phyloP scores from a whole-genome alignment of 2,888 invertebrate species.

The Polydrusus cervinus region DNA sequence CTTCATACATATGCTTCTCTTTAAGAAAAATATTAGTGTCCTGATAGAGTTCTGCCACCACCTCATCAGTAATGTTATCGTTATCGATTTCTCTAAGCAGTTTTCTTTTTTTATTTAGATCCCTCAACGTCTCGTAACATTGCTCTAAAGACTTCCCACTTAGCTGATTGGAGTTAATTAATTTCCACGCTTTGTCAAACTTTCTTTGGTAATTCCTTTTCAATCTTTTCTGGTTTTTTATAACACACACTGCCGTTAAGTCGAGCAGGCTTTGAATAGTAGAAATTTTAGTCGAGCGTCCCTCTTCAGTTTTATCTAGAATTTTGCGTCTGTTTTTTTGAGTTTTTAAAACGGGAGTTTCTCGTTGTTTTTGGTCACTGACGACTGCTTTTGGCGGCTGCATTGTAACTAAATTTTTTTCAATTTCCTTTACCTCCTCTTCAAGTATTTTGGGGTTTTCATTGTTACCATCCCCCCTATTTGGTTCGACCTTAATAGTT shows the following conservation, averaged over 20 bases:
- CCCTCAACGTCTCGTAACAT: conserved; percentile 64
- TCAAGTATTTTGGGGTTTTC: background rate
- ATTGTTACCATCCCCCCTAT: conserved; percentile 1
- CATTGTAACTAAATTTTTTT: background rate
- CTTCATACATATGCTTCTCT: conserved; percentile 61
- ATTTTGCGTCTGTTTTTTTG: conserved; percentile 24
- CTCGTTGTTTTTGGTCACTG: background rate
- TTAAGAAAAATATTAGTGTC: conserved; percentile 64
- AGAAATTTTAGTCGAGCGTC: background rate
- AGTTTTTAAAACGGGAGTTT: background rate
- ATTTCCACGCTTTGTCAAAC: conserved; percentile 65
- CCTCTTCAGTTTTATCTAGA: conserved; percentile 8
- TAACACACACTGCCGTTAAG: conserved; percentile 64
- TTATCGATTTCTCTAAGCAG: conserved; percentile 66
- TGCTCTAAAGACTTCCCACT: conserved; percentile 57
- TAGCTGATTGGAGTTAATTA: conserved; percentile 63
- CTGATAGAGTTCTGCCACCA: conserved; percentile 65
- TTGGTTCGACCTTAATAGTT: background rate
- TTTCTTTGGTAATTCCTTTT: conserved; percentile 63
- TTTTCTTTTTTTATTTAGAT: conserved; percentile 67
- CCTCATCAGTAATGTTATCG: conserved; percentile 64
- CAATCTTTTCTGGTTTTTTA: conserved; percentile 62
- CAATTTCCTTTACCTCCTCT: background rate
- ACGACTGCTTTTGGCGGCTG: conserved; percentile 13
- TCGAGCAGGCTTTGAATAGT: conserved; percentile 61